Evolutionary conservation across 2,888 invertebrate genomes (phyloP).

Genomic region (Callosobruchus maculatus): DNA sequence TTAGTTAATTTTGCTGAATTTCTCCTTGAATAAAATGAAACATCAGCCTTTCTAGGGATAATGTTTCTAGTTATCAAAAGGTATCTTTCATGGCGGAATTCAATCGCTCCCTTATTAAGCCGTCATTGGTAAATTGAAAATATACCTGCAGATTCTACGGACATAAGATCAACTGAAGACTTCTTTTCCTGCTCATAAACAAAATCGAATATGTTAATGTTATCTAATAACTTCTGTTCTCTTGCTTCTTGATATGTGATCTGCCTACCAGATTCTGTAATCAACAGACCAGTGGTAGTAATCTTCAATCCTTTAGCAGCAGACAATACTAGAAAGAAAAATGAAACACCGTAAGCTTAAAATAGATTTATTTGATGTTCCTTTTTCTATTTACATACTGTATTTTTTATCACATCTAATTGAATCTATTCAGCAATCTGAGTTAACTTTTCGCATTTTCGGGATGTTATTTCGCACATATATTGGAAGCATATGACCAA

Average conservation of each 20-base stretch:
- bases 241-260: conserved; percentile 39
- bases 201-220: conserved; percentile 23
- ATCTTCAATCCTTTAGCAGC: conserved; percentile 35
- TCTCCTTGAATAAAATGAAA: too few relatives aligned
- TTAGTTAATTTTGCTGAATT: too few relatives aligned
- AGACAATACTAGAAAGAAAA: conserved; percentile 25
- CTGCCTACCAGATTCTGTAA: conserved; percentile 36
- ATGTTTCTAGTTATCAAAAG: too few relatives aligned
- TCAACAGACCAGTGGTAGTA: conserved; percentile 36
- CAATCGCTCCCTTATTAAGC: too few relatives aligned
- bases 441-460: conserved; percentile 8
- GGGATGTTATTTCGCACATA: conserved; percentile 11
- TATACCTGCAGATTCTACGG: conserved; percentile 10
- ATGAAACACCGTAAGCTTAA: not conserved
- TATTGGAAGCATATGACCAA: conserved; percentile 9
- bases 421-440: not conserved
- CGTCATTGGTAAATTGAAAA: not conserved
- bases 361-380: conserved; percentile 4
- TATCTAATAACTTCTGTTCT: conserved; percentile 36
- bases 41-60: too few relatives aligned
- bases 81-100: too few relatives aligned
- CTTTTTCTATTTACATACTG: not conserved
- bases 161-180: not conserved
- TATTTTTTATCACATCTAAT: not conserved
- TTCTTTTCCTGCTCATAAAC: not conserved